Base-by-base conservation (phyloP, 2,113 vertebrate genomes). In the Siphamia tubifer region DNA sequence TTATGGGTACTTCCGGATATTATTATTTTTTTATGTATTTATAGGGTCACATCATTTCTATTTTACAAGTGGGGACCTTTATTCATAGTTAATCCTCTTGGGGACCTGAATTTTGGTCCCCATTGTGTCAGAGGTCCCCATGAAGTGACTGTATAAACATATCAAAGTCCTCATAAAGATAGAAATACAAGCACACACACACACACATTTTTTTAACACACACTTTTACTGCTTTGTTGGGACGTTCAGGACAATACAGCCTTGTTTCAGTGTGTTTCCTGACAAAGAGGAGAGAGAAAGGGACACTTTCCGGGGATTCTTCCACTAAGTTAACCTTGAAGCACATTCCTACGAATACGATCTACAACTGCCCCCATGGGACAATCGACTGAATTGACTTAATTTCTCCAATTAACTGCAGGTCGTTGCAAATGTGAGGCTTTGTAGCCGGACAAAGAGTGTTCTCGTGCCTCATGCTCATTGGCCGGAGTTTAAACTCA, bases 251-350 rank as follows among this genome's bases (percentile, higher is more conserved):
- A 88, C 80, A 89, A 88, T 83, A 63, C 36, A 21, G 16, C 54
- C 77, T 81, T 58, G 74, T 84, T 57, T 72, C n/a, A 0, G 48
- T 42, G 34, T 31, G 34, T 74, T 90, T 88, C 86, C 84, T 78
- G 79, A 78, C 42, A 47, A 15, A 21, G 16, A 53, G 47, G 1
- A 0, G 15, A 69, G 71, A 83, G 74, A 84, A 84, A 72, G 74
- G 51, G 61, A 84, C 51, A 49, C 49, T 86, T 87, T 88, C 84
- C 81, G 60, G 81, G 66, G 77, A 87, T 88, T 90, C 81, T 86
- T 87, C 68, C 43, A 30, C 55, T 32, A 31, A 3, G 3, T 25
- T 40, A 32, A 53, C 67, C 57, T 81, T 72, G 31, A 65, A 76
- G 43, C 31, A 51, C 45, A 34, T 27, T 53, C 32, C 19, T 48